Conservation (phyloP, 1,140 invertebrate genomes). For the Calliphora vicina region DNA sequence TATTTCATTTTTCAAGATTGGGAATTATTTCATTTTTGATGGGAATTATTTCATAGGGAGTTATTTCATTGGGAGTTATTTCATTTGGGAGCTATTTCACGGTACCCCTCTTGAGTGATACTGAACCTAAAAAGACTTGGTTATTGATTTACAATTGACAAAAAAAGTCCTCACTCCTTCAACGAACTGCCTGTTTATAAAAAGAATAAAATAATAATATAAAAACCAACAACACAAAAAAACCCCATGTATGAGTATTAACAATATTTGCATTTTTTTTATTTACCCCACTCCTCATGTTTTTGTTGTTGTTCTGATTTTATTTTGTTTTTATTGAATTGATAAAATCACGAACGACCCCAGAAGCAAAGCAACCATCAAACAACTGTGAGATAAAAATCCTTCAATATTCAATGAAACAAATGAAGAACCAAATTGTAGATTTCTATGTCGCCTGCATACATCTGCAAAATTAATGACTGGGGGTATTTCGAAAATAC, state of each 20-base stretch:
- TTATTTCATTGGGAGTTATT: no score
- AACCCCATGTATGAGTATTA: slow-evolving; percentile 49
- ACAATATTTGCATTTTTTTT: slow-evolving; percentile 60
- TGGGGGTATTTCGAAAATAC: not conserved
- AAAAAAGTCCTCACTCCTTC: no score
- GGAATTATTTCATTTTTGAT: no score
- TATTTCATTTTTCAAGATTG: no score
- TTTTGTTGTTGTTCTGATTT: slow-evolving; percentile 49
- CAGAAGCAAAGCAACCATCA: slow-evolving; percentile 9
- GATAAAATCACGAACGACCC: slow-evolving; percentile 53
- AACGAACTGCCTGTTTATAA: no score
- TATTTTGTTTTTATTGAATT: slow-evolving; percentile 63
- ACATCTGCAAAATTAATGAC: not conserved
- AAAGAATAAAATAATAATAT: not conserved
- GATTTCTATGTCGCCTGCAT: not conserved
- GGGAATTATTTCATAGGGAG: no score
- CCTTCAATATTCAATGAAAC: slow-evolving; percentile 17
- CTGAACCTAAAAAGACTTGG: no score
- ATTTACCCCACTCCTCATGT: not conserved
- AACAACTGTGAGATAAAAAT: slow-evolving; percentile 7
- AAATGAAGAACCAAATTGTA: slow-evolving; percentile 6
- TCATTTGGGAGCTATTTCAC: no score
- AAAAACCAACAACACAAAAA: not conserved
- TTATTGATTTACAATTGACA: no score
- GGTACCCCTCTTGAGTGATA: no score